phyloP scores from a whole-genome alignment of 2,113 vertebrate genomes.

The Pachyramphus minor region DNA sequence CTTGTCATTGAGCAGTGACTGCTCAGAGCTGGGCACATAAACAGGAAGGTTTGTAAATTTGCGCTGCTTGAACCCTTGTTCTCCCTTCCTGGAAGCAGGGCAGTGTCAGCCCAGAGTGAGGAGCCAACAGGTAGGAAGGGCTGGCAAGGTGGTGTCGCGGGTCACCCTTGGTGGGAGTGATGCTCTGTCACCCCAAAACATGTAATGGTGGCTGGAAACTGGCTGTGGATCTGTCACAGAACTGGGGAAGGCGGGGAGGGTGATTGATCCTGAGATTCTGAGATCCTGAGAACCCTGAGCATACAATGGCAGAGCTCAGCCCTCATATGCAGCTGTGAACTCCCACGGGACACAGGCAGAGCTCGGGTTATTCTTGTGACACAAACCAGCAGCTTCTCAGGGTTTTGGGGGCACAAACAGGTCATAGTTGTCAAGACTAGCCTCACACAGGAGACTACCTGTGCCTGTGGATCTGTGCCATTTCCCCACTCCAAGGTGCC shows the following conservation, averaged over 20 bases:
- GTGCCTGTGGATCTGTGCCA: not conserved
- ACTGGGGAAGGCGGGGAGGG: not conserved
- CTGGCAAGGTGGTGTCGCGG: accelerated
- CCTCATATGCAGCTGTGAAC: not conserved
- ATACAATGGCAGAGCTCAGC: not conserved
- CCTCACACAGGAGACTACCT: not conserved
- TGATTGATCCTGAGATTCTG: not conserved
- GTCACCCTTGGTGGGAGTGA: not conserved
- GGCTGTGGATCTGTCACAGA: not conserved
- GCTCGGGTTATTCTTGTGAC: not conserved
- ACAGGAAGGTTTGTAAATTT: not conserved
- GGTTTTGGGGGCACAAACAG: not conserved
- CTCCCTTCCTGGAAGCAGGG: not conserved
- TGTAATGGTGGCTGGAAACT: accelerated
- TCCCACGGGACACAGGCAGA: accelerated
- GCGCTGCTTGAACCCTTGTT: not conserved
- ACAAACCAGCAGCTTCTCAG: not conserved
- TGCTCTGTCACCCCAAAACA: not conserved
- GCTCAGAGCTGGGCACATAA: not conserved
- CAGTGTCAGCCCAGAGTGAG: not conserved
- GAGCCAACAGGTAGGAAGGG: not conserved
- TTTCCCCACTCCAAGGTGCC: not conserved
- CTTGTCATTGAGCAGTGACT: not conserved
- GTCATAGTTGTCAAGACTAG: not conserved
- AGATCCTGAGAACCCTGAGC: not conserved